A percentile compares a stretch with the other conserved stretches of the same genome.
Conservation (phyloP, 2,888 invertebrate genomes). For the Pteria penguin region DNA sequence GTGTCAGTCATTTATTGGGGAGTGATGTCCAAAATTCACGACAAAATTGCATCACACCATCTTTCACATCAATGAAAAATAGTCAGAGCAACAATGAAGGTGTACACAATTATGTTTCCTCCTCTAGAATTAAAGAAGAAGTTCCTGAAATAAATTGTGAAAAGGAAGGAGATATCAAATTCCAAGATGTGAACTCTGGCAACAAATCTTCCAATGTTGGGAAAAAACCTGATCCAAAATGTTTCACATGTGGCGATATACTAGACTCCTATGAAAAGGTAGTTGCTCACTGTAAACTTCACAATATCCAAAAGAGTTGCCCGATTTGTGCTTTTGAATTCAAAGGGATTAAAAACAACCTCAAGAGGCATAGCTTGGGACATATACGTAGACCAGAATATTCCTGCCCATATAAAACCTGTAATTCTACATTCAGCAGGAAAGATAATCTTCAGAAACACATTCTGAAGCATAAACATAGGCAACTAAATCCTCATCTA, state of each 20-base stretch:
- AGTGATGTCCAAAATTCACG: not conserved
- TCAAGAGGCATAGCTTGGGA: slow-evolving; percentile 32
- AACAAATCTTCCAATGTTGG: not conserved
- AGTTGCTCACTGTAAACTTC: slow-evolving; percentile 26
- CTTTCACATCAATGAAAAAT: not conserved
- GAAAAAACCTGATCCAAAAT: not conserved
- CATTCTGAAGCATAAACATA: slow-evolving; percentile 15
- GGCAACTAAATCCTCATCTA: not conserved
- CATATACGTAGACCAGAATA: slow-evolving; percentile 21
- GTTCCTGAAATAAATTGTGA: not conserved
- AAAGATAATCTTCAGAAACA: slow-evolving; percentile 34
- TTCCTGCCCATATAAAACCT: slow-evolving; percentile 24
- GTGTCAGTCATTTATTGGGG: too few species aligned
- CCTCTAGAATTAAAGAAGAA: not conserved
- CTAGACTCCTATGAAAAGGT: slow-evolving; percentile 14
- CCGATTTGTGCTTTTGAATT: slow-evolving; percentile 34
- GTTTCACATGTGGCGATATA: slow-evolving; percentile 20
- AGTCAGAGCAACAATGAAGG: not conserved
- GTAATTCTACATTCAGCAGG: slow-evolving; percentile 24
- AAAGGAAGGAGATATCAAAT: not conserved
- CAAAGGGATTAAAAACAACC: slow-evolving; percentile 13
- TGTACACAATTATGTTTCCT: not conserved
- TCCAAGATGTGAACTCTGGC: not conserved
- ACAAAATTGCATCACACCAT: not conserved
- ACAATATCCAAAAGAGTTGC: slow-evolving; percentile 29